Evolutionary conservation across 2,888 invertebrate genomes (phyloP).

Genomic region (Cremastinae sp.): DNA sequence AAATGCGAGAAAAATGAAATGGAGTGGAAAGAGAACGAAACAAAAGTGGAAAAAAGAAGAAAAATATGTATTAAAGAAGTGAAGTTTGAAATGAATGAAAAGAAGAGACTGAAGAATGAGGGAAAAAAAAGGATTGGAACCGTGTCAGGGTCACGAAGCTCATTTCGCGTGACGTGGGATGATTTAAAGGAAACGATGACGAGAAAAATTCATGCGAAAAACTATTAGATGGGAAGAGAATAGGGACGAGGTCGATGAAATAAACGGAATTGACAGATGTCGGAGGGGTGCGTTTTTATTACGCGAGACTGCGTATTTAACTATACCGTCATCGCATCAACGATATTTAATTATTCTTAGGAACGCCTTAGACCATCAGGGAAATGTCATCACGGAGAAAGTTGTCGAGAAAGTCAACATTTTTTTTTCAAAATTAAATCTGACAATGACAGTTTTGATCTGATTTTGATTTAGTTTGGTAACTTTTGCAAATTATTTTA

Average conservation of each 20-base stretch:
- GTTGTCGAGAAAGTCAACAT: too few relatives aligned
- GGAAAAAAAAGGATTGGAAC: constrained; percentile 24
- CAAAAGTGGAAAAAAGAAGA: neutral
- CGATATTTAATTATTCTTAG: constrained; percentile 27
- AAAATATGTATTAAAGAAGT: neutral
- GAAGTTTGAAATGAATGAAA: too few relatives aligned
- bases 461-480: too few relatives aligned
- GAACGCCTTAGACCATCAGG: neutral
- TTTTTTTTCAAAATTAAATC: too few relatives aligned
- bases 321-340: constrained; percentile 1
- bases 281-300: constrained; percentile 13
- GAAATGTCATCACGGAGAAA: too few relatives aligned
- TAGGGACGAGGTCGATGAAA: constrained; percentile 24
- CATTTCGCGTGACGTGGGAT: constrained; percentile 8
- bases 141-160: constrained; percentile 32
- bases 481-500: too few relatives aligned
- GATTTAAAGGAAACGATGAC: constrained; percentile 12
- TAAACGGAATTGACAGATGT: neutral
- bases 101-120: neutral
- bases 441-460: too few relatives aligned
- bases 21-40: constrained; percentile 3
- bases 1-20: neutral
- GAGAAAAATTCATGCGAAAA: constrained; percentile 18
- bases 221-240: constrained; percentile 4
- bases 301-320: neutral